Percentiles rank a stretch among this genome's conserved stretches.
Evolutionary conservation across 2,113 vertebrate genomes (phyloP).

Genomic region (Poeciliopsis prolifica): DNA sequence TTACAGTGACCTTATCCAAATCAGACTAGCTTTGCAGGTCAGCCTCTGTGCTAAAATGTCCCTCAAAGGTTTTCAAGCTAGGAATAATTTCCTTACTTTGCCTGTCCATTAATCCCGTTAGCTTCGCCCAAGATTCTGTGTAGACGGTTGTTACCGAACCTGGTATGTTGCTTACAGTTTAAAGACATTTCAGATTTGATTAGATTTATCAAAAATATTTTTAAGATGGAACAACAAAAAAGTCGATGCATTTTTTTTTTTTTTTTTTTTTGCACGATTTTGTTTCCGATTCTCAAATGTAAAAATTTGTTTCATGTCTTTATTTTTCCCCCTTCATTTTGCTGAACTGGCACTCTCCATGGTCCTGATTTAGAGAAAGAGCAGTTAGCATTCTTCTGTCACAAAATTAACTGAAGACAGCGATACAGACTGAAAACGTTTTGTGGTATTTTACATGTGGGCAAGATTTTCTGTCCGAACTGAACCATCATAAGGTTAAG

Average conservation of each 20-base stretch:
- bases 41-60: constrained; percentile 28
- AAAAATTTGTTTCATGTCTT: not conserved
- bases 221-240: too few relatives aligned
- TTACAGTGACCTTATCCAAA: constrained; percentile 27
- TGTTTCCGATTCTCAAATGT: not conserved
- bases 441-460: not conserved
- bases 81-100: not conserved
- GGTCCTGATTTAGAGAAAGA: constrained; percentile 59
- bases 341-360: constrained; percentile 64
- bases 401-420: not conserved
- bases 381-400: not conserved
- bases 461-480: not conserved
- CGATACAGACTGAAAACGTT: not conserved
- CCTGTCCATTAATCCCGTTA: not conserved
- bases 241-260: not conserved
- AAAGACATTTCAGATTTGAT: too few relatives aligned
- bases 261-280: too few relatives aligned
- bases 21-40: constrained; percentile 14
- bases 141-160: too few relatives aligned
- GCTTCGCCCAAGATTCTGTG: too few relatives aligned
- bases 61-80: not conserved
- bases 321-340: too few relatives aligned
- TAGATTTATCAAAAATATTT: not conserved
- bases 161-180: too few relatives aligned
- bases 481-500: not conserved